Evolutionary conservation across 2,797 vertebrate genomes (phyloP).

Genomic region (Acanthis flammea): DNA sequence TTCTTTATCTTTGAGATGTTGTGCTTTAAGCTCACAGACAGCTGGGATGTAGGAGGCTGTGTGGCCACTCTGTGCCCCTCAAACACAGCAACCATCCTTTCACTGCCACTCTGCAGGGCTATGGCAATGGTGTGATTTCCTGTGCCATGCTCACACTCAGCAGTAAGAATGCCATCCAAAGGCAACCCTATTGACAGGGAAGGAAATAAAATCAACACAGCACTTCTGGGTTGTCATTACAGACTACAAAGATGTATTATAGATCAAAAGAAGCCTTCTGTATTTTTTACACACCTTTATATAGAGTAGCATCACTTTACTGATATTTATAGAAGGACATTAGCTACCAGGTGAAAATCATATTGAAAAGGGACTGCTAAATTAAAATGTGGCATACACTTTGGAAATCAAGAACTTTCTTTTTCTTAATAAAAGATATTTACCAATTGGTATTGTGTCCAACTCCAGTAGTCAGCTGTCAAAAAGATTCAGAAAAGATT

Average conservation of each 20-base stretch:
- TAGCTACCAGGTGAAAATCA: background rate
- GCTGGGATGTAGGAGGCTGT: conserved; percentile 30
- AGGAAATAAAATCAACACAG: background rate
- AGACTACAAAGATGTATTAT: background rate
- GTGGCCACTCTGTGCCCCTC: conserved; percentile 5
- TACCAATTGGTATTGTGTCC: background rate
- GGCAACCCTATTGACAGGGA: conserved; percentile 72
- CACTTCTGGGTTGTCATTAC: background rate
- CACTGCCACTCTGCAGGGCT: conserved; percentile 63
- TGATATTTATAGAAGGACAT: background rate
- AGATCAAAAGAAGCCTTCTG: background rate
- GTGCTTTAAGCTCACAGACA: conserved; percentile 70
- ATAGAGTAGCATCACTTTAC: background rate
- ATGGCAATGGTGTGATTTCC: conserved; percentile 45
- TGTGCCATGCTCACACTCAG: conserved; percentile 43
- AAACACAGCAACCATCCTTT: conserved; percentile 66
- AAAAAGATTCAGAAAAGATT: background rate
- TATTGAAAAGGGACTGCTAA: background rate
- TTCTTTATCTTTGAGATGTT: conserved; percentile 63
- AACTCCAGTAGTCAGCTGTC: background rate
- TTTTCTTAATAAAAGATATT: background rate
- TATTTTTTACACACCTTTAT: background rate
- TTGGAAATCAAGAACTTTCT: background rate
- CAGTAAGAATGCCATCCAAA: conserved; percentile 43
- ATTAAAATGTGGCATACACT: background rate